Percentiles rank a stretch among this genome's conserved stretches.
phyloP scores from a whole-genome alignment of 2,113 vertebrate genomes.

The Ovis canadensis region DNA sequence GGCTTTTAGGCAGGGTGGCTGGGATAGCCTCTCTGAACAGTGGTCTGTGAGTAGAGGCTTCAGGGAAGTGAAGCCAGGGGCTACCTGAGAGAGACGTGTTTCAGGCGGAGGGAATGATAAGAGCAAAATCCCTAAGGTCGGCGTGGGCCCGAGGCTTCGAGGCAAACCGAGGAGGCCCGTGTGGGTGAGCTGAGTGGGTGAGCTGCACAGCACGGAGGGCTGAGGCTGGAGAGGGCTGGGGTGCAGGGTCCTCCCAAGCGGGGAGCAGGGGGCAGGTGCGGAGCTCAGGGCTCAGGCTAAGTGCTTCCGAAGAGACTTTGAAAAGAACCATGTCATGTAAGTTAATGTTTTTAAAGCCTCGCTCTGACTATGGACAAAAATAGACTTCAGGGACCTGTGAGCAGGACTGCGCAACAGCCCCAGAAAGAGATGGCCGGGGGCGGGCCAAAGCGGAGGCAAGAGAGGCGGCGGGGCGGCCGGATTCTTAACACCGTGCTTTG shows the following conservation, averaged over 20 bases:
- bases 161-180: background rate
- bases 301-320: background rate
- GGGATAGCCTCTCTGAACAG: background rate
- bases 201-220: accelerated
- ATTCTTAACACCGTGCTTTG: background rate
- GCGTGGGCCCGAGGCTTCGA: background rate
- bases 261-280: no score
- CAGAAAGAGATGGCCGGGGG: background rate
- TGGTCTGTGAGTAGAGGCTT: background rate
- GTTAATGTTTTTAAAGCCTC: background rate
- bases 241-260: background rate
- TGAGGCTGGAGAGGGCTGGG: background rate
- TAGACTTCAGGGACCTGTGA: background rate
- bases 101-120: background rate
- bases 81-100: background rate
- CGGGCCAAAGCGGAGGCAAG: accelerated
- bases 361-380: background rate
- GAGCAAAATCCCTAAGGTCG: background rate
- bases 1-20: background rate
- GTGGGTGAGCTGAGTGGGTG: background rate
- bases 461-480: background rate
- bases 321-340: background rate
- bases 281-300: background rate
- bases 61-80: no score
- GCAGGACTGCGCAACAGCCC: background rate